These are phyloP conservation scores for Carollia perspicillata DNA, from an alignment of 2,113 vertebrate genomes.

Conservation along the genomic window DNA sequence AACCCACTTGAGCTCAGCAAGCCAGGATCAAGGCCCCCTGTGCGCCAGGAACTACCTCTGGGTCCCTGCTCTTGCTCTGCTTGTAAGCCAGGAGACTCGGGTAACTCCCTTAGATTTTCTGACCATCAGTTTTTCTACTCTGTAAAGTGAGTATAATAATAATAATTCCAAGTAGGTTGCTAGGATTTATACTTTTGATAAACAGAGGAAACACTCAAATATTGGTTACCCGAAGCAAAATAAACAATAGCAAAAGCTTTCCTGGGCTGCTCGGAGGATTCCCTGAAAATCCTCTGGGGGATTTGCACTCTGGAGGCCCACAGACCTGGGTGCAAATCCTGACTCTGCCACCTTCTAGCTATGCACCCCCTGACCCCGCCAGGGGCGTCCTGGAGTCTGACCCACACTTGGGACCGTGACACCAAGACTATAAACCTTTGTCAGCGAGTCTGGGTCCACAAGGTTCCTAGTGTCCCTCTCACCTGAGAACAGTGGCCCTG, in stretches of 20 bases:
- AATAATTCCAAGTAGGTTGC: background rate
- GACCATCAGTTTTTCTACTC: background rate
- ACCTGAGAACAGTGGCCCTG: background rate
- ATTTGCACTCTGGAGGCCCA: background rate
- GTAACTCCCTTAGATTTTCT: background rate
- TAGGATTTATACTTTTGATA: background rate
- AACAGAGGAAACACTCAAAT: background rate
- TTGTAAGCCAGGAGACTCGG: background rate
- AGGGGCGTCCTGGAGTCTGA: background rate
- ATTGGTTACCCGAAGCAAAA: background rate
- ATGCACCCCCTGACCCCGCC: rapidly evolving
- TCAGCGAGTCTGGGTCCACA: background rate
- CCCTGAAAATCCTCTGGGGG: no score
- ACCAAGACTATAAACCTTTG: background rate
- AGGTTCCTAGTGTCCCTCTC: background rate
- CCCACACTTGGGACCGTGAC: no score
- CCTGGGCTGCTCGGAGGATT: background rate
- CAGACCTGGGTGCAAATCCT: background rate
- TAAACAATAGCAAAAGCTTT: background rate
- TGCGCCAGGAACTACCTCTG: background rate
- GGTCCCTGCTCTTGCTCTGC: background rate
- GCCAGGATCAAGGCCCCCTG: background rate
- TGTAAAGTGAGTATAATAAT: background rate
- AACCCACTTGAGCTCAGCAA: background rate
- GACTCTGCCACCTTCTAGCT: background rate